These are phyloP conservation scores for Gambusia holbrooki DNA, from an alignment of 2,113 vertebrate genomes.

Conservation along the genomic window DNA sequence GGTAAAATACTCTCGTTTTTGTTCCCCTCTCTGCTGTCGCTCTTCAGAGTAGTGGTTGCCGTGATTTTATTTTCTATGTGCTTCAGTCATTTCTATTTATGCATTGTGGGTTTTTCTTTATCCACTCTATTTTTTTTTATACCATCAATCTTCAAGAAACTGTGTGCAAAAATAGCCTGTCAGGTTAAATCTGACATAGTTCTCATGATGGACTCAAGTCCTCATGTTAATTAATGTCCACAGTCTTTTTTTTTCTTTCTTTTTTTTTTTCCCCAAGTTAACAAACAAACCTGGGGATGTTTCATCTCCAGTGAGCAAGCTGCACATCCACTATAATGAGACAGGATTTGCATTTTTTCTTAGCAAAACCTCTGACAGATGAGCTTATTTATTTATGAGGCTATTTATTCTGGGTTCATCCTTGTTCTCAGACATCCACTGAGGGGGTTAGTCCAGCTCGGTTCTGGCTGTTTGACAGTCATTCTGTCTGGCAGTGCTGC, in stretches of 20 bases:
- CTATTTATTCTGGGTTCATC: slow-evolving; percentile 31
- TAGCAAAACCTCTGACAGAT: slow-evolving; percentile 14
- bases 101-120: background rate
- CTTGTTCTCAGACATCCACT: slow-evolving; percentile 15
- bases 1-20: background rate
- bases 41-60: background rate
- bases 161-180: background rate
- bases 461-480: slow-evolving; percentile 40
- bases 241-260: background rate
- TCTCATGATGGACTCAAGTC: background rate
- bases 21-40: background rate
- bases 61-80: background rate
- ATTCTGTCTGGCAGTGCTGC: slow-evolving; percentile 44
- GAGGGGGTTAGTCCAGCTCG: slow-evolving; percentile 15
- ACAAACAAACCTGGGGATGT: background rate
- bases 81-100: background rate
- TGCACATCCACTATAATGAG: slow-evolving; percentile 14
- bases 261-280: background rate
- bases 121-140: background rate
- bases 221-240: background rate
- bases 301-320: slow-evolving; percentile 17
- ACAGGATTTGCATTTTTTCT: slow-evolving; percentile 17
- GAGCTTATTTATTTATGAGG: slow-evolving; percentile 26
- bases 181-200: background rate
- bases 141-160: background rate